A percentile compares a stretch with the other conserved stretches of the same genome.
These are phyloP conservation scores for Rhagoletis pomonella DNA, from an alignment of 1,140 invertebrate genomes.

Conservation along the genomic window DNA sequence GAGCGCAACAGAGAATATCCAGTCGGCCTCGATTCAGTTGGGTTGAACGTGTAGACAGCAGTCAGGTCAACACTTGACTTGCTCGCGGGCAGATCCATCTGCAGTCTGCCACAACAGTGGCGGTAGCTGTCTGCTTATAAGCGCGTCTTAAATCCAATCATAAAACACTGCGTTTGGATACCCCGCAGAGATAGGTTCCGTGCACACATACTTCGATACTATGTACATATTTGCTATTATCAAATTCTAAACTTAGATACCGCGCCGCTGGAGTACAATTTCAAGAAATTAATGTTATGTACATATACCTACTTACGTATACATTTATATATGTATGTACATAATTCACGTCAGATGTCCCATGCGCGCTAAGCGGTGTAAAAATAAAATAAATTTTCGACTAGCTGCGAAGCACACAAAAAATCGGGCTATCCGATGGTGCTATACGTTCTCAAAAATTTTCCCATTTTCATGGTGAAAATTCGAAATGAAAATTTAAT, in stretches of 20 bases:
- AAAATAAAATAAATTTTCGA: too few species aligned
- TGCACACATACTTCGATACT: too few species aligned
- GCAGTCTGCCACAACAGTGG: background rate
- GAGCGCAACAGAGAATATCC: background rate
- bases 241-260: slow-evolving; percentile 11
- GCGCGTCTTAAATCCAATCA: background rate
- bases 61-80: background rate
- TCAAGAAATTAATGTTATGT: background rate
- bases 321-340: too few species aligned
- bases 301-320: background rate
- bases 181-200: background rate
- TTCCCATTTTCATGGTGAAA: too few species aligned
- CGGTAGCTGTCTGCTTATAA: background rate
- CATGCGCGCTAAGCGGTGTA: too few species aligned
- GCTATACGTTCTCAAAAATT: too few species aligned
- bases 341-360: too few species aligned
- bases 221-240: background rate
- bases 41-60: background rate
- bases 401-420: too few species aligned
- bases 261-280: background rate
- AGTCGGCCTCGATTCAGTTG: slow-evolving; percentile 19
- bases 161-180: background rate
- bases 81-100: background rate
- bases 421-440: too few species aligned
- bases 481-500: too few species aligned